These are phyloP conservation scores for Monopterus albus DNA, from an alignment of 2,113 vertebrate genomes.

Conservation along the genomic window DNA sequence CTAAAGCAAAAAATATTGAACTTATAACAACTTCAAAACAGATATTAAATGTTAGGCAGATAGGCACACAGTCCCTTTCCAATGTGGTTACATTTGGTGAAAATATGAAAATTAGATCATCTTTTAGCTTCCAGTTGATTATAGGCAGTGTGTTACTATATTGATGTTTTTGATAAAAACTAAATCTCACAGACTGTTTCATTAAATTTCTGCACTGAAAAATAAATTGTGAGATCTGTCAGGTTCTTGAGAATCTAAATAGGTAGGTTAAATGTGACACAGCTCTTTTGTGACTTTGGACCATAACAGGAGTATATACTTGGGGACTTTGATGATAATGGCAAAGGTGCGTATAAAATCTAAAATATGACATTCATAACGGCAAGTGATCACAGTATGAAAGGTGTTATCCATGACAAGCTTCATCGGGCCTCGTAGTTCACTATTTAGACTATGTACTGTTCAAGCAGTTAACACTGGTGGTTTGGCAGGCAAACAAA, in stretches of 20 bases:
- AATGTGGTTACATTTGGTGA: too few relatives aligned
- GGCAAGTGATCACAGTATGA: background rate
- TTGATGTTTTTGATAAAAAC: background rate
- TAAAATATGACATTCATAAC: background rate
- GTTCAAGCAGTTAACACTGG: conserved; percentile 13
- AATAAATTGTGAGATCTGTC: background rate
- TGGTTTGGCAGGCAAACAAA: conserved; percentile 36
- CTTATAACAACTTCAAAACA: background rate
- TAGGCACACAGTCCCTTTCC: background rate
- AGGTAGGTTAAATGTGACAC: background rate
- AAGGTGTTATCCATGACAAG: background rate
- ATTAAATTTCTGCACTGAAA: too few relatives aligned
- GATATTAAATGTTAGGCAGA: background rate
- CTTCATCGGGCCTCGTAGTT: conserved; percentile 1
- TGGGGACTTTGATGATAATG: background rate
- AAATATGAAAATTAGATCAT: too few relatives aligned
- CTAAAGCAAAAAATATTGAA: background rate
- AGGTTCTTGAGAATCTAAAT: background rate
- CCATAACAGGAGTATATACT: background rate
- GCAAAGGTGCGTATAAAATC: background rate
- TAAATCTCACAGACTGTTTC: too few relatives aligned
- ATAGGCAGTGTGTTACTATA: background rate
- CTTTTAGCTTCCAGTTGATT: too few relatives aligned
- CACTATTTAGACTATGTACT: conserved; percentile 1
- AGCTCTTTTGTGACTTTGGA: background rate